Percentiles rank a stretch among this genome's conserved stretches.
These are phyloP conservation scores for Merodon equestris DNA, from an alignment of 2,888 invertebrate species.

Conservation along the genomic window DNA sequence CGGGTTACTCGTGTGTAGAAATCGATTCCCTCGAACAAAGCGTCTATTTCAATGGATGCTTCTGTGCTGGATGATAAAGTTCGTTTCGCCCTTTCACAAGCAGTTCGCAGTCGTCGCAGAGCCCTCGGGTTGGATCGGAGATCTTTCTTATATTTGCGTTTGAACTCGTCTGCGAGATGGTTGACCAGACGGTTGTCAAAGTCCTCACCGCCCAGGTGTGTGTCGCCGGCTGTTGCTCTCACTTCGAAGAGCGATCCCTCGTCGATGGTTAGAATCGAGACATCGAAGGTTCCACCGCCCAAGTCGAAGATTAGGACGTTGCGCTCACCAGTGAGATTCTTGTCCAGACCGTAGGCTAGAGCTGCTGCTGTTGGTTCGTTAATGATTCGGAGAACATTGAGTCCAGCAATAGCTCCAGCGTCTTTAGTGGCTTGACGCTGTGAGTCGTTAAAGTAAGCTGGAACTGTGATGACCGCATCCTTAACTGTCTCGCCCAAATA, in stretches of 20 bases:
- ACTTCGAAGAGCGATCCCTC: constrained; percentile 94
- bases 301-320: constrained; percentile 83
- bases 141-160: constrained; percentile 86
- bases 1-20: constrained; percentile 85
- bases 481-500: constrained; percentile 90
- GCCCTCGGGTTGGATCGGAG: constrained; percentile 82
- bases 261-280: constrained; percentile 94
- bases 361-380: constrained; percentile 95
- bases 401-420: constrained; percentile 93
- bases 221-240: constrained; percentile 96
- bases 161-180: constrained; percentile 91
- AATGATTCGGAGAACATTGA: constrained; percentile 94
- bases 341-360: constrained; percentile 92
- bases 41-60: constrained; percentile 86
- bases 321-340: constrained; percentile 87
- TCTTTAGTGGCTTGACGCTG: constrained; percentile 96
- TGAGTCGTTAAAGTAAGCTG: constrained; percentile 94
- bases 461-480: constrained; percentile 94
- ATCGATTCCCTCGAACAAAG: constrained; percentile 85
- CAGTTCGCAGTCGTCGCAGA: constrained; percentile 84
- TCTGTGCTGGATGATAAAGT: constrained; percentile 82
- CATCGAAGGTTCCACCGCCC: constrained; percentile 93
- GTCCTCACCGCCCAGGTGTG: constrained; percentile 95
- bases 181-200: constrained; percentile 92
- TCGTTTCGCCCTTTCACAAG: constrained; percentile 88